A percentile compares a stretch with the other conserved stretches of the same genome.
Evolutionary conservation across 2,888 invertebrate genomes (phyloP).

Genomic region (Calameuta pallipes): DNA sequence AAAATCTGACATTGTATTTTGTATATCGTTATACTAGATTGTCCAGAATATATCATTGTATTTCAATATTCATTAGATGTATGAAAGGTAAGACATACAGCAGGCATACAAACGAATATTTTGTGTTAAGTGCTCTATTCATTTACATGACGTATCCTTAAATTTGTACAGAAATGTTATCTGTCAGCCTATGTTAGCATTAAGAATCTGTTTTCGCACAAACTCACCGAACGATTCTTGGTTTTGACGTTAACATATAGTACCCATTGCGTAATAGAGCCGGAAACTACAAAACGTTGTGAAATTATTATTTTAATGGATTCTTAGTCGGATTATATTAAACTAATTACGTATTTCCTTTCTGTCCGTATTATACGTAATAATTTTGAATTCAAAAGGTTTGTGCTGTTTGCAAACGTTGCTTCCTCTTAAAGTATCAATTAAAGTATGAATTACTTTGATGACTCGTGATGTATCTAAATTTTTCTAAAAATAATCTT

Average conservation of each 20-base stretch:
- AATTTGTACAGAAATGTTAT: neutral
- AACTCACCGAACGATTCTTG: neutral
- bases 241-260: neutral
- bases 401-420: neutral
- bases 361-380: neutral
- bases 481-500: neutral
- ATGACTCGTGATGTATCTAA: neutral
- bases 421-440: neutral
- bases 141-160: neutral
- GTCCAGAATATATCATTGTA: neutral
- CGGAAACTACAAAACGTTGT: neutral
- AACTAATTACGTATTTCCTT: neutral
- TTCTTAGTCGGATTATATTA: neutral
- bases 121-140: neutral
- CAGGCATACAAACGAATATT: neutral
- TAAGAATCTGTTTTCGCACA: neutral
- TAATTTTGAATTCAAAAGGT: neutral
- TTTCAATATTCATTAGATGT: slow-evolving; percentile 4
- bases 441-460: neutral
- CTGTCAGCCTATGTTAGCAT: neutral
- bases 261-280: neutral
- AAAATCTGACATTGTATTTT: slow-evolving; percentile 8
- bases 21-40: slow-evolving; percentile 13
- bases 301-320: neutral
- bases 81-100: neutral